Percentiles rank a stretch among this genome's conserved stretches.
Evolutionary conservation across 1,140 invertebrate species (phyloP).

Genomic region (Ceratina japonica): DNA sequence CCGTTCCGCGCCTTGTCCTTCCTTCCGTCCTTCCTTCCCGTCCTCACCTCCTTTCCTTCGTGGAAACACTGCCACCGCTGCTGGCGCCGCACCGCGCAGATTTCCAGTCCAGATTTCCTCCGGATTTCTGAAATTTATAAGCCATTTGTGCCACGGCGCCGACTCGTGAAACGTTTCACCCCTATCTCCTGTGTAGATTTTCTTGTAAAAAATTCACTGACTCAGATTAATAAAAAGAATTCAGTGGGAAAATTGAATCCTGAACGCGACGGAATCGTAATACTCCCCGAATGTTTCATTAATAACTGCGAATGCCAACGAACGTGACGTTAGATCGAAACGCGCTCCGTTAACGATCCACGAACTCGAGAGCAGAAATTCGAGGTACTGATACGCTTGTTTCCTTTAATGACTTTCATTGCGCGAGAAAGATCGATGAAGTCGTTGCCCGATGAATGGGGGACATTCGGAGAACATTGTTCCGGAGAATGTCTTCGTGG

Average conservation of each 20-base stretch:
- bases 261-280: no score
- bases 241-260: no score
- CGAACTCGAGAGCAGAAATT: background rate
- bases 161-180: no score
- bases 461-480: slow-evolving; percentile 21
- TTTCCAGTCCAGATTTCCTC: slow-evolving; percentile 9
- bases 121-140: slow-evolving; percentile 30
- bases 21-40: background rate
- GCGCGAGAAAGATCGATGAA: slow-evolving; percentile 22
- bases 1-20: background rate
- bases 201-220: no score
- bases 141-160: background rate
- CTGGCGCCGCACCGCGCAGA: background rate
- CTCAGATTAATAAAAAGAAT: no score
- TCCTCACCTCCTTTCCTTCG: no score
- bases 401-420: background rate
- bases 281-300: no score
- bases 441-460: slow-evolving; percentile 6
- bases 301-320: no score
- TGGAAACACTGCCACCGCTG: no score
- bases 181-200: no score
- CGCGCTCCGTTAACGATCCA: background rate
- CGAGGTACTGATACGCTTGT: slow-evolving; percentile 10
- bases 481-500: slow-evolving; percentile 5
- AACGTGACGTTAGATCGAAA: background rate